phyloP scores from a whole-genome alignment of 2,888 invertebrate genomes.

The Rugalucina vietnamica region DNA sequence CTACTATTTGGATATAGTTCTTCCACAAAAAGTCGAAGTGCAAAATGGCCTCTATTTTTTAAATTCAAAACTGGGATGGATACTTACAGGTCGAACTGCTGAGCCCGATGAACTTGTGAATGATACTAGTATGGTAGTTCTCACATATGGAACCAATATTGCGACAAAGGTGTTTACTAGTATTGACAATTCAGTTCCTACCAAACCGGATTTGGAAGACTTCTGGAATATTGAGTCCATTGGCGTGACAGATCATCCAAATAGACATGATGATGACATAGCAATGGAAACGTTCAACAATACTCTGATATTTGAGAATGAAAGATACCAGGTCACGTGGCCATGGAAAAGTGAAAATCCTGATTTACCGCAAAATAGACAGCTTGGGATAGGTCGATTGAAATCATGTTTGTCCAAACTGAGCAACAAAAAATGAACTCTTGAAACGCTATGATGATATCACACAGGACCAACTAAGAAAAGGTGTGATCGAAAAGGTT shows the following conservation, averaged over 20 bases:
- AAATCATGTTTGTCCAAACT: conserved; percentile 1
- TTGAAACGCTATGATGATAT: conserved; percentile 13
- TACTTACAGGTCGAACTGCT: conserved; percentile 3
- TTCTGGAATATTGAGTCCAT: conserved; percentile 50
- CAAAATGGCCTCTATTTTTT: conserved; percentile 23
- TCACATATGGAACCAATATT: conserved; percentile 8
- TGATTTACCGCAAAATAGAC: conserved; percentile 22
- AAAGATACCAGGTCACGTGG: conserved; percentile 15
- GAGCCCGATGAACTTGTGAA: not conserved
- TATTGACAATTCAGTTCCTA: conserved; percentile 19
- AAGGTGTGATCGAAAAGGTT: conserved; percentile 33
- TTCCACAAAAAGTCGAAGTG: conserved; percentile 17
- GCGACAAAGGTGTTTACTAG: conserved; percentile 7
- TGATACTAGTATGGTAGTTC: conserved; percentile 6
- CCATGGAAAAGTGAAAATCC: conserved; percentile 31
- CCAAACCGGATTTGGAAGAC: conserved; percentile 37
- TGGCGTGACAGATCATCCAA: conserved; percentile 29
- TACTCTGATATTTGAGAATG: conserved; percentile 20
- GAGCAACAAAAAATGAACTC: conserved; percentile 28
- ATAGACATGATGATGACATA: conserved; percentile 9
- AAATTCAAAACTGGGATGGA: conserved; percentile 20
- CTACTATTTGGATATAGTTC: conserved; percentile 18
- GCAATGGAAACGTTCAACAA: conserved; percentile 13
- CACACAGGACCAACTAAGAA: conserved; percentile 20
- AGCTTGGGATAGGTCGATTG: conserved; percentile 11